phyloP scores from a whole-genome alignment of 2,888 invertebrate genomes.

The Stictocephala bisonia region DNA sequence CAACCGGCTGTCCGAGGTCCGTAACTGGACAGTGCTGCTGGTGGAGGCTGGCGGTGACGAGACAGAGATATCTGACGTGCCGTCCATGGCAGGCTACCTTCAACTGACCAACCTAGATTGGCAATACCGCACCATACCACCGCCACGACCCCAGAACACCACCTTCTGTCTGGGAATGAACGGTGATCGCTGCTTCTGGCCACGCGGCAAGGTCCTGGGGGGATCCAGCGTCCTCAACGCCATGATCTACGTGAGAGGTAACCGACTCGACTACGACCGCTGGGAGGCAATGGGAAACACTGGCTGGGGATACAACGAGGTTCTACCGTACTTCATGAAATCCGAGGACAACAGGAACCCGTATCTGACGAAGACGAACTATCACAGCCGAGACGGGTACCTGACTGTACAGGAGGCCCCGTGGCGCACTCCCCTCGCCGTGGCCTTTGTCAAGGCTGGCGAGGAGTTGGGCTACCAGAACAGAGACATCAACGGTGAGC shows the following conservation, averaged over 20 bases:
- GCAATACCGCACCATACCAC: constrained; percentile 88
- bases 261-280: constrained; percentile 85
- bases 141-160: constrained; percentile 79
- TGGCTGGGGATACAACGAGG: constrained; percentile 88
- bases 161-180: constrained; percentile 90
- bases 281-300: constrained; percentile 87
- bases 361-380: constrained; percentile 78
- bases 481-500: constrained; percentile 83
- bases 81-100: constrained; percentile 84
- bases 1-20: constrained; percentile 81
- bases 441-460: constrained; percentile 86
- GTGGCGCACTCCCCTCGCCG: constrained; percentile 83
- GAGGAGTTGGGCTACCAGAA: constrained; percentile 84
- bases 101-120: constrained; percentile 91
- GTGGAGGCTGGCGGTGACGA: constrained; percentile 86
- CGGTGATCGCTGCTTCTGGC: constrained; percentile 90
- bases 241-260: constrained; percentile 93
- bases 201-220: constrained; percentile 82
- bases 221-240: constrained; percentile 88
- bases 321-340: constrained; percentile 86
- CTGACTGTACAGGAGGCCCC: constrained; percentile 84
- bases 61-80: constrained; percentile 89
- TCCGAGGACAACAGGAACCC: constrained; percentile 91
- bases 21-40: constrained; percentile 85
- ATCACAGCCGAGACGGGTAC: constrained; percentile 83